Evolutionary conservation across 37 sponge, comb jelly and placozoan species (phyloP), one percentile per base, ranked within the genome.

Genomic region (Beroe forskalii): DNA sequence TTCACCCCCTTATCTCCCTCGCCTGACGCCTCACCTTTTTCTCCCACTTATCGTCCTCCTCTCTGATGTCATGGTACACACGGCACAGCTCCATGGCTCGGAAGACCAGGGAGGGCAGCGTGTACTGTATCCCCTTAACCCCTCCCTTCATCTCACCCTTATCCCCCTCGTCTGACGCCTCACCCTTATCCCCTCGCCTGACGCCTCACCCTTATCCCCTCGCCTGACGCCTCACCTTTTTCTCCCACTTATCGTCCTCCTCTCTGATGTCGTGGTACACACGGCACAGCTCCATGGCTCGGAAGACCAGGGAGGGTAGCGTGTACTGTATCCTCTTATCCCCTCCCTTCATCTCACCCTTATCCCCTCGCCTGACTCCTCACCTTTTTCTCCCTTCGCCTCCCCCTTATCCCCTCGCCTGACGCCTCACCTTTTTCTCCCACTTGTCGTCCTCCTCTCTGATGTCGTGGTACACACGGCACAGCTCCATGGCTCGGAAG

Each of bases 21-120:
- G n/a, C n/a, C n/a, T n/a, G n/a, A n/a, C n/a, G n/a, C 66, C 95
- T 93, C 90, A 94, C 94, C 91, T 98, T 98, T 91, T 93, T 95
- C 92, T 76, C 43, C 99, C 99, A 98, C 14, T 92, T 92, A 27
- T 94, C 95, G 62, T 98, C 99, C 95, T 95, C 90, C 0, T 93
- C 94, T 44, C 92, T 90, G 4, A 91, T 41, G 25, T 92, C 62
- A 37, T 93, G 67, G 92, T 96, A 98, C 32, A 67, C 48, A 32
- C 89, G 2, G 43, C 95, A 92, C 62, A 98, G 93, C 67, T 90
- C 91, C 92, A 92, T 95, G 0, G 96, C 94, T 35, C 94, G 89
- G 83, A 98, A 98, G 60, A 96, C 93, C 9, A 98, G 91, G n/a
- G 97, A 93, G 33, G 94, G 97, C 0, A 95, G 92, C 0, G 97